These are phyloP conservation scores for Panonychus citri DNA, from an alignment of 1,140 invertebrate species.

Conservation along the genomic window DNA sequence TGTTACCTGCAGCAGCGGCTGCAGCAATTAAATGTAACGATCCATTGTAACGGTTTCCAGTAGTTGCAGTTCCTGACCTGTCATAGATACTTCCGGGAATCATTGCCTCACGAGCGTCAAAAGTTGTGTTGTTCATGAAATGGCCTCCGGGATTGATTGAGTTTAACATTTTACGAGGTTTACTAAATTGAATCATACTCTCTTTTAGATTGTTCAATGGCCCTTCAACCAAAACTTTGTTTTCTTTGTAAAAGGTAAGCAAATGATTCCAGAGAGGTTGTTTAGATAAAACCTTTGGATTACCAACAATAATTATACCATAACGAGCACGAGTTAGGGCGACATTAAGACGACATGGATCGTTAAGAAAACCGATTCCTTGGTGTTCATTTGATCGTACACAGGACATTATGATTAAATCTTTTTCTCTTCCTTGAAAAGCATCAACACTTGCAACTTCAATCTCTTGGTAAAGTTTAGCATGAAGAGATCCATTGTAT, in stretches of 20 bases:
- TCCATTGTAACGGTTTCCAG: neutral
- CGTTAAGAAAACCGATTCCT: slow-evolving; percentile 84
- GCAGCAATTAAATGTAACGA: neutral
- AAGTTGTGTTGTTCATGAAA: slow-evolving; percentile 89
- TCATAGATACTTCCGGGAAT: slow-evolving; percentile 56
- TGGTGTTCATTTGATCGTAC: slow-evolving; percentile 74
- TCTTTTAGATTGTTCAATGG: slow-evolving; percentile 92
- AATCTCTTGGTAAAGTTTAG: slow-evolving; percentile 92
- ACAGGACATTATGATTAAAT: slow-evolving; percentile 77
- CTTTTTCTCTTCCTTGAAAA: slow-evolving; percentile 84
- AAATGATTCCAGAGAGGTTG: slow-evolving; percentile 97
- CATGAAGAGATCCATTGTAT: slow-evolving; percentile 85
- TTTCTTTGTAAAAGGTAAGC: slow-evolving; percentile 90
- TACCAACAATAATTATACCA: slow-evolving; percentile 95
- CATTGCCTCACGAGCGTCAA: slow-evolving; percentile 53
- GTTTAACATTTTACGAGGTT: slow-evolving; percentile 71
- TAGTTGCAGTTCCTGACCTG: slow-evolving; percentile 22
- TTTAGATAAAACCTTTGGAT: slow-evolving; percentile 93
- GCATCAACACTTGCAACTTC: slow-evolving; percentile 99
- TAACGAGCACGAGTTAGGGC: slow-evolving; percentile 91
- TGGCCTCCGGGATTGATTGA: slow-evolving; percentile 80
- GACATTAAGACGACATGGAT: slow-evolving; percentile 89
- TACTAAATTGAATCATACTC: slow-evolving; percentile 85
- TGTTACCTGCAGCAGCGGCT: neutral
- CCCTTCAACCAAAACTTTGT: slow-evolving; percentile 90